Evolutionary conservation across 2,113 vertebrate genomes (phyloP).

Genomic region (Axis porcinus): DNA sequence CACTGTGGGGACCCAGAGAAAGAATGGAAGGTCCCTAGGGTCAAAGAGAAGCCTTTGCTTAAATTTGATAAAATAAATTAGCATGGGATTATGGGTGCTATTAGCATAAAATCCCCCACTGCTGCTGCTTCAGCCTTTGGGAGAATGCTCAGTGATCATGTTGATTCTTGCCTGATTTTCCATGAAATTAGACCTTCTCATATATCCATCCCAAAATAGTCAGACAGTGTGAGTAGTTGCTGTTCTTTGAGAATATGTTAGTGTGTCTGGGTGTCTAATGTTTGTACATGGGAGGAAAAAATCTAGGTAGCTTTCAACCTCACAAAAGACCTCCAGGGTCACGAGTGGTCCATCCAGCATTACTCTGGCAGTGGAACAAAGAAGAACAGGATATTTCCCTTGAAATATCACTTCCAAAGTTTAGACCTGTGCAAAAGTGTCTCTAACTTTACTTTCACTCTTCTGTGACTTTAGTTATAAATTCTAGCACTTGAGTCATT

Average conservation of each 20-base stretch:
- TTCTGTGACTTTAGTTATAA: neutral
- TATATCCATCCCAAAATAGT: neutral
- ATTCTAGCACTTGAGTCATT: neutral
- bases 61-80: constrained; percentile 87
- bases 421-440: neutral
- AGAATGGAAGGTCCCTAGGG: constrained; percentile 77
- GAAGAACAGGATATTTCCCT: neutral
- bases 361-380: neutral
- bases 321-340: neutral
- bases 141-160: constrained; percentile 46
- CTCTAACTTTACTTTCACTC: neutral
- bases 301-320: neutral
- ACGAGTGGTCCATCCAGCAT: neutral
- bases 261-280: neutral
- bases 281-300: neutral
- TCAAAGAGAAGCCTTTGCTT: constrained; percentile 78
- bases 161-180: neutral
- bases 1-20: constrained; percentile 73
- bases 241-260: neutral
- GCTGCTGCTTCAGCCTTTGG: constrained; percentile 51
- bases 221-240: neutral
- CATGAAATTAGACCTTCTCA: neutral
- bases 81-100: constrained; percentile 78
- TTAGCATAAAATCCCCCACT: constrained; percentile 66
- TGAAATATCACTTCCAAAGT: neutral